Conservation (phyloP, 2,113 vertebrate genomes). For the Tympanuchus pallidicinctus region DNA sequence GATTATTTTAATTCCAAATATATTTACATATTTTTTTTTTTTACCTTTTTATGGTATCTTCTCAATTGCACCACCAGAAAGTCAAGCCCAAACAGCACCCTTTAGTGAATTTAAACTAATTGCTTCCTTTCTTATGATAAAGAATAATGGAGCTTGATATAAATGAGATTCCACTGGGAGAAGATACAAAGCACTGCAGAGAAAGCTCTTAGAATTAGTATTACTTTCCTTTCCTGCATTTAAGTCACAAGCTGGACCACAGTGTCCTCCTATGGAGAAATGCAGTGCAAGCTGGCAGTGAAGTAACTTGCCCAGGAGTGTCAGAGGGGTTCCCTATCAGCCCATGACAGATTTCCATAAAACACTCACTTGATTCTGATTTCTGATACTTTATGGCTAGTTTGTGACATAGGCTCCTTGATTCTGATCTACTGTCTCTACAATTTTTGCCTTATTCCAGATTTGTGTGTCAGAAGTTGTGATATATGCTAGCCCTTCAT, state of each 20-base stretch:
- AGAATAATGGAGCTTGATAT: not conserved
- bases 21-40: not conserved
- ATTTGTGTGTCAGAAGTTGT: constrained; percentile 59
- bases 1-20: not conserved
- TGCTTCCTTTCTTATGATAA: not conserved
- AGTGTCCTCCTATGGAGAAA: not conserved
- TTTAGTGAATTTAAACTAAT: not conserved
- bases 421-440: constrained; percentile 45
- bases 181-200: not conserved
- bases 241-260: not conserved
- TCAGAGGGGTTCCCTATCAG: not conserved
- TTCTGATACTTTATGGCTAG: constrained; percentile 38
- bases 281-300: not conserved
- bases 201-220: not conserved
- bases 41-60: not conserved
- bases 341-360: not conserved
- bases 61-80: not conserved
- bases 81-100: not conserved
- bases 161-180: not conserved
- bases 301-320: not conserved
- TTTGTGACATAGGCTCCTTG: not conserved
- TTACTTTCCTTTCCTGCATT: rapidly evolving
- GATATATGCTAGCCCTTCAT: constrained; percentile 65
- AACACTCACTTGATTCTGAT: not conserved
- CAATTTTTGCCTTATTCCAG: constrained; percentile 53